These are phyloP conservation scores for Metaphire vulgaris DNA, from an alignment of 1,140 invertebrate species.

Conservation along the genomic window DNA sequence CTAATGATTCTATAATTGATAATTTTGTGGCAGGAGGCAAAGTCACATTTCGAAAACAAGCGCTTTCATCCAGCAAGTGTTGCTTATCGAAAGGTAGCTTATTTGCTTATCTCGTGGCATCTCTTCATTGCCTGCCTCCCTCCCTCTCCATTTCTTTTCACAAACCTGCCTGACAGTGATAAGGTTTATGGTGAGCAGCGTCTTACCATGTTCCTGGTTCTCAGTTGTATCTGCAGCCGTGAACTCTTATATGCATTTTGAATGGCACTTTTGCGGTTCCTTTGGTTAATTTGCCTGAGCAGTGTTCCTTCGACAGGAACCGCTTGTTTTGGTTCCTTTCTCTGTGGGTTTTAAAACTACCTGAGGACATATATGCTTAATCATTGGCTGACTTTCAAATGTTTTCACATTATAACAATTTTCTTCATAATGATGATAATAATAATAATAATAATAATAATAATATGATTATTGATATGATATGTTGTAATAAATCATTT, in stretches of 20 bases:
- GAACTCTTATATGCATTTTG: neutral
- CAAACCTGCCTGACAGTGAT: neutral
- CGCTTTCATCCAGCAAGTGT: neutral
- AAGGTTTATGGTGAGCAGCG: neutral
- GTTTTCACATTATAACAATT: no score
- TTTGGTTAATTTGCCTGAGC: no score
- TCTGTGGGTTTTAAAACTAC: no score
- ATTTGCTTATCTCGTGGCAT: neutral
- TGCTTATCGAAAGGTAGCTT: neutral
- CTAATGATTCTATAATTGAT: neutral
- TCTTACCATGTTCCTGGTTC: neutral
- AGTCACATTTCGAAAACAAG: neutral
- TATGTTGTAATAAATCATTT: no score
- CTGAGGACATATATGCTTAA: no score
- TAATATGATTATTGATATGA: no score
- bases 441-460: no score
- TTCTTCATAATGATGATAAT: no score
- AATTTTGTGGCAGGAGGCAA: neutral
- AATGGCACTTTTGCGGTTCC: neutral
- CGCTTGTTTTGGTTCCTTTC: no score
- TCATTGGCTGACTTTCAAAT: no score
- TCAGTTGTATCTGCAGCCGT: neutral
- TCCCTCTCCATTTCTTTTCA: neutral
- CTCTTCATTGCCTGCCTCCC: neutral
- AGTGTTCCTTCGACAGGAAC: no score